Conservation (phyloP, 2,797 vertebrate genomes). For the Dryobates pubescens region DNA sequence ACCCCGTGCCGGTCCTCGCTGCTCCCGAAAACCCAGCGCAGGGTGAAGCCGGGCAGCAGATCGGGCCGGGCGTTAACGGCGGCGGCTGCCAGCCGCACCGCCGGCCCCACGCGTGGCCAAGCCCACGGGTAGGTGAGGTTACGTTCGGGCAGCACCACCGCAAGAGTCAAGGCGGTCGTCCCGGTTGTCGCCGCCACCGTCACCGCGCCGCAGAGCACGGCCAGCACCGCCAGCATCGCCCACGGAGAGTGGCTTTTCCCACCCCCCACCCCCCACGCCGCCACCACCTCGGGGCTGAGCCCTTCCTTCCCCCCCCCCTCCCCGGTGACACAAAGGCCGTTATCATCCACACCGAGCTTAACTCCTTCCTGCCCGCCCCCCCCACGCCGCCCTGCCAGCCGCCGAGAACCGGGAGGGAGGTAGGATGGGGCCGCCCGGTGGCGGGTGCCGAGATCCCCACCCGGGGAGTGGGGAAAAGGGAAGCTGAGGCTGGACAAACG, state of each 20-base stretch:
- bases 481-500: neutral
- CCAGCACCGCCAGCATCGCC: slow-evolving; percentile 18
- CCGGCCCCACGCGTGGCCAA: slow-evolving; percentile 90
- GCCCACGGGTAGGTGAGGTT: slow-evolving; percentile 93
- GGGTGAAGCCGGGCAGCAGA: slow-evolving; percentile 79
- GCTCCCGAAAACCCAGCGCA: slow-evolving; percentile 80
- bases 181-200: neutral
- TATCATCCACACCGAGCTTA: slow-evolving; percentile 55
- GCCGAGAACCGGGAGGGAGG: neutral
- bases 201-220: neutral
- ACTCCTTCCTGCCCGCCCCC: slow-evolving; percentile 45
- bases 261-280: neutral
- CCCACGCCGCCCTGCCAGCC: neutral
- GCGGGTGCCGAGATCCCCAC: neutral
- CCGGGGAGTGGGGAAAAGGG: neutral
- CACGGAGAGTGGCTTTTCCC: neutral
- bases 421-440: slow-evolving; percentile 2
- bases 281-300: neutral
- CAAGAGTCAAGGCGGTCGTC: slow-evolving; percentile 82
- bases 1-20: slow-evolving; percentile 84
- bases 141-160: slow-evolving; percentile 84
- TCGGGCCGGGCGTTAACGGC: slow-evolving; percentile 75
- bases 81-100: slow-evolving; percentile 80
- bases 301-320: slow-evolving; percentile 29
- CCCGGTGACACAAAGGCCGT: slow-evolving; percentile 60